phyloP scores from a whole-genome alignment of 2,888 invertebrate species.

The Drosophila merina region DNA sequence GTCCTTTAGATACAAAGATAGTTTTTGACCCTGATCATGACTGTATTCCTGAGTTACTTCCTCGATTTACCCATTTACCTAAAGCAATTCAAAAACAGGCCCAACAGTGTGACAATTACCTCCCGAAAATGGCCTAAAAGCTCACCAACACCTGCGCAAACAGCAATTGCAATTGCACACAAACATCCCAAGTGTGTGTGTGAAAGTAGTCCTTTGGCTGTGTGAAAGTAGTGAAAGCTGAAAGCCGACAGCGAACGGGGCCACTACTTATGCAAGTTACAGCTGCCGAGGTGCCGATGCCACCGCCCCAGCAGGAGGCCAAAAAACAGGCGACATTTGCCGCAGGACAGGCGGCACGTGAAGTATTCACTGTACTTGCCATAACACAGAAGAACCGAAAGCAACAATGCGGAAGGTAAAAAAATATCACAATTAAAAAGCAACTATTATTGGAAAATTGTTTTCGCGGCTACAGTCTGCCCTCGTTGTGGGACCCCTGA shows the following conservation, averaged over 20 bases:
- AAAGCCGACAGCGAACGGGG: conserved; percentile 36
- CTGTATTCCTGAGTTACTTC: background rate
- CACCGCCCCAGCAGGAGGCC: conserved; percentile 61
- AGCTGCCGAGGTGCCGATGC: conserved; percentile 42
- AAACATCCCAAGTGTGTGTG: background rate
- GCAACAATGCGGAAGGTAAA: conserved; percentile 9
- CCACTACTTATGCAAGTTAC: conserved; percentile 28
- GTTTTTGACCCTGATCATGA: background rate
- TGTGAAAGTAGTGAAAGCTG: conserved; percentile 41
- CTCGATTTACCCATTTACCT: conserved; percentile 15
- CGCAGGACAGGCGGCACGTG: conserved; percentile 53
- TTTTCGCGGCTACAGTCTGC: conserved; percentile 25
- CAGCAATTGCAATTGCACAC: conserved; percentile 24
- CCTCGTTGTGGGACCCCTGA: conserved; percentile 28
- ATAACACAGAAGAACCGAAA: background rate
- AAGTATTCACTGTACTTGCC: conserved; percentile 38
- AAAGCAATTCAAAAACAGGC: conserved; percentile 3
- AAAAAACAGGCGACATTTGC: conserved; percentile 52
- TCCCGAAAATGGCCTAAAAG: conserved; percentile 19
- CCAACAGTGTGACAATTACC: conserved; percentile 19
- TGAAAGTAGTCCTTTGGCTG: conserved; percentile 9
- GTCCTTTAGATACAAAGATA: background rate
- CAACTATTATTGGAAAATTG: background rate
- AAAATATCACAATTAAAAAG: background rate
- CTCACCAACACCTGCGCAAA: conserved; percentile 7